A percentile compares a stretch with the other conserved stretches of the same genome.
These are phyloP conservation scores for Oreochromis aureus DNA, from an alignment of 2,113 vertebrate genomes.

Conservation along the genomic window DNA sequence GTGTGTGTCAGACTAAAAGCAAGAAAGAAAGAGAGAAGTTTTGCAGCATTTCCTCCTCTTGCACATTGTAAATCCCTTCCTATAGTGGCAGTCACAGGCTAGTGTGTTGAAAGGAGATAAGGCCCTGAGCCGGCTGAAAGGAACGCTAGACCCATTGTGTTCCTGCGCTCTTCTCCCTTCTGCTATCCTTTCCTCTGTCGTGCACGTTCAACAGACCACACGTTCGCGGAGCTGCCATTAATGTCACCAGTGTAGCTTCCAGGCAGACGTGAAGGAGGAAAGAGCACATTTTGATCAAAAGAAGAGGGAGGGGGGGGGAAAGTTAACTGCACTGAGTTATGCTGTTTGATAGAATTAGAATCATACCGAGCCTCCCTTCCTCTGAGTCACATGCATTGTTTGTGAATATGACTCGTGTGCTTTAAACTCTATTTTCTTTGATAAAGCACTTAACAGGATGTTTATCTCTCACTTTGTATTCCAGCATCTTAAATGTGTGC, in stretches of 20 bases:
- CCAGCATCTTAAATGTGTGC: conserved; percentile 24
- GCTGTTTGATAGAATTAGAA: background rate
- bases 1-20: conserved; percentile 13
- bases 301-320: background rate
- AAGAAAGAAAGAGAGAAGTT: conserved; percentile 39
- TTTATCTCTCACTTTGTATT: conserved; percentile 7
- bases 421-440: background rate
- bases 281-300: conserved; percentile 35
- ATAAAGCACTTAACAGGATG: background rate
- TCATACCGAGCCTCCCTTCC: background rate
- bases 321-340: background rate
- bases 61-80: conserved; percentile 76
- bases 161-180: conserved; percentile 43
- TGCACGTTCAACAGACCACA: conserved; percentile 35
- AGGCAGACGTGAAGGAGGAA: background rate
- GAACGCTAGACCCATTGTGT: conserved; percentile 66
- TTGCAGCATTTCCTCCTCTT: conserved; percentile 59
- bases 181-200: conserved; percentile 35
- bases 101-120: conserved; percentile 76
- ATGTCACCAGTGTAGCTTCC: conserved; percentile 23
- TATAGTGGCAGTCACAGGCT: conserved; percentile 64
- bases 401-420: background rate
- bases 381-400: background rate
- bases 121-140: conserved; percentile 63
- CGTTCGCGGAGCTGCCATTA: conserved; percentile 42